Evolutionary conservation across 2,888 invertebrate species (phyloP).

Genomic region (Nymphalis polychloros): DNA sequence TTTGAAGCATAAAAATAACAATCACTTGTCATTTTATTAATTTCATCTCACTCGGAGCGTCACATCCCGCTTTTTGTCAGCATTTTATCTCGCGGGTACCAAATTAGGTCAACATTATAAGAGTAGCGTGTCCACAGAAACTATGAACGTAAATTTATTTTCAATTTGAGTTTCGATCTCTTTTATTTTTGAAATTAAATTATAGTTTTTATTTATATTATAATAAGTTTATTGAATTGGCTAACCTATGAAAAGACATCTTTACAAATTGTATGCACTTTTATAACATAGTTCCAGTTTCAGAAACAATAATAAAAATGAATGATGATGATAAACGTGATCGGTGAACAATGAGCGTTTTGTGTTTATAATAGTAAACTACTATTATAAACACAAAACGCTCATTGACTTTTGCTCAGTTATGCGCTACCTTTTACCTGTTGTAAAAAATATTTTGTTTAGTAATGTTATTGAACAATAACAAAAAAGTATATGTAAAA

Average conservation of each 20-base stretch:
- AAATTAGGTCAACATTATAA: slow-evolving; percentile 61
- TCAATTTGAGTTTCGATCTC: not conserved
- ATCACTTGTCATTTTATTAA: slow-evolving; percentile 33
- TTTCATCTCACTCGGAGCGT: slow-evolving; percentile 45
- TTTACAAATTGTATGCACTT: too few species aligned
- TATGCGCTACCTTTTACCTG: too few species aligned
- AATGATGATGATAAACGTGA: too few species aligned
- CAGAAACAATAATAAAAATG: too few species aligned
- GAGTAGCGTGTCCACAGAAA: slow-evolving; percentile 50
- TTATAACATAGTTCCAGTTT: too few species aligned
- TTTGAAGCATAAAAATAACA: slow-evolving; percentile 21
- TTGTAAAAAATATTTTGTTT: too few species aligned
- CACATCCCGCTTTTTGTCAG: slow-evolving; percentile 63
- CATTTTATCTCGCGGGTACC: slow-evolving; percentile 53
- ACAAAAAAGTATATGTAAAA: not conserved
- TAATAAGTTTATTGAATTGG: not conserved
- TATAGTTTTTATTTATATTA: too few species aligned
- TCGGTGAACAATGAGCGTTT: too few species aligned
- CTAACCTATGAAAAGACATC: not conserved
- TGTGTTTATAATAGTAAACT: too few species aligned
- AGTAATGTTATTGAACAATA: too few species aligned
- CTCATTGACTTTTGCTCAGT: too few species aligned
- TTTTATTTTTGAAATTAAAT: not conserved
- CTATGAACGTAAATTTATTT: slow-evolving; percentile 40
- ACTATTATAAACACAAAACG: too few species aligned